phyloP scores from a whole-genome alignment of 2,113 vertebrate species.

The Heterochromis multidens region DNA sequence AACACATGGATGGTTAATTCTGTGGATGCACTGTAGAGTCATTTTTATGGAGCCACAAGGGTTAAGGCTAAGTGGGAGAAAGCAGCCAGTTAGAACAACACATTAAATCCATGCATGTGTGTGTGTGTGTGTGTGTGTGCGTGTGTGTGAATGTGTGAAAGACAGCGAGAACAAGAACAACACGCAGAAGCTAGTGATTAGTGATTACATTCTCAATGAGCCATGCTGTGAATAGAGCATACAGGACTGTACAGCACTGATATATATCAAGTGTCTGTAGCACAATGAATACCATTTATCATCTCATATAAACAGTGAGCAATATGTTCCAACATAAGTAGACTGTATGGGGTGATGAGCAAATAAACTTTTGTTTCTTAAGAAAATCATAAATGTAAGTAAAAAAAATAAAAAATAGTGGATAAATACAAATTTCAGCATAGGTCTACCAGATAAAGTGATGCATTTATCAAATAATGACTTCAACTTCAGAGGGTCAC shows the following conservation, averaged over 20 bases:
- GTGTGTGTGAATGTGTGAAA: not conserved
- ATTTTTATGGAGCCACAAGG: conserved; percentile 38
- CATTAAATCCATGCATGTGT: not conserved
- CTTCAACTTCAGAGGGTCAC: not conserved
- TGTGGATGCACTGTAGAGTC: conserved; percentile 24
- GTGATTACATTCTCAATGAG: conserved; percentile 63
- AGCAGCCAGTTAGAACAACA: conserved; percentile 26
- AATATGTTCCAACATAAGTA: not conserved
- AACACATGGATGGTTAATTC: conserved; percentile 47
- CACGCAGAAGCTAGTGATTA: conserved; percentile 43
- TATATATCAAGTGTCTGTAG: conserved; percentile 16
- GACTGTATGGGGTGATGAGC: not conserved
- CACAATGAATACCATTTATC: conserved; percentile 31
- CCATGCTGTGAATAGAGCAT: conserved; percentile 39
- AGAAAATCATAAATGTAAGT: not conserved
- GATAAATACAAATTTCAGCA: not conserved
- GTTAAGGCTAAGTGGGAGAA: conserved; percentile 49
- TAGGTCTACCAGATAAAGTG: not conserved
- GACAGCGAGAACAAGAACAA: conserved; percentile 12
- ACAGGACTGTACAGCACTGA: conserved; percentile 14
- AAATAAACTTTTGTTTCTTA: not conserved
- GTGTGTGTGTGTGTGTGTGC: not conserved
- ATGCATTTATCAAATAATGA: conserved; percentile 29
- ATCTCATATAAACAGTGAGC: not conserved
- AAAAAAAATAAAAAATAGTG: not conserved